These are phyloP conservation scores for Edolisoma coerulescens DNA, from an alignment of 2,113 vertebrate species.

Conservation along the genomic window DNA sequence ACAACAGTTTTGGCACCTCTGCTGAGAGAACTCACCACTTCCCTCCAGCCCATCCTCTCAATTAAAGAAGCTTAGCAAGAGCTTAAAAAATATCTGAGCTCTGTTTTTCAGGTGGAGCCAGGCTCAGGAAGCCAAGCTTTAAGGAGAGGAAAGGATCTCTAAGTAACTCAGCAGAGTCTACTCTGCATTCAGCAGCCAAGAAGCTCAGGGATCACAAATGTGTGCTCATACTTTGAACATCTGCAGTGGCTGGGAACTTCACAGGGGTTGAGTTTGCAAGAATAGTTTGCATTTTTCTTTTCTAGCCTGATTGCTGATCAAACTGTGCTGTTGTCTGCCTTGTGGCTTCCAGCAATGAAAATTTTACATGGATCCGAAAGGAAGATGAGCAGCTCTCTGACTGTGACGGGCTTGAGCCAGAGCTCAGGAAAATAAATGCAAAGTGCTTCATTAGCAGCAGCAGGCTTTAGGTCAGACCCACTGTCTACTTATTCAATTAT, in stretches of 20 bases:
- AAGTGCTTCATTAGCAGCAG: neutral
- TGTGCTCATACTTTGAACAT: neutral
- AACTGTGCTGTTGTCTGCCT: neutral
- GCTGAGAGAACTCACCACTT: neutral
- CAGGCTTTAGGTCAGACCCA: neutral
- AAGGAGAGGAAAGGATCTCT: neutral
- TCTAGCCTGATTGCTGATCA: neutral
- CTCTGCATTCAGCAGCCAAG: neutral
- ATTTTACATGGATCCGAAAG: neutral
- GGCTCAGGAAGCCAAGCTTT: neutral
- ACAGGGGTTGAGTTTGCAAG: neutral
- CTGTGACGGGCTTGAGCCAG: neutral
- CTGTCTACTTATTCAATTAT: constrained; percentile 9
- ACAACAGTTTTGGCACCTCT: neutral
- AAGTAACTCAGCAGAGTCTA: neutral
- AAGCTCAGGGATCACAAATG: neutral
- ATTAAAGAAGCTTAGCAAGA: neutral
- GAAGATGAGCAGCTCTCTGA: neutral
- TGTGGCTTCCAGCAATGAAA: neutral
- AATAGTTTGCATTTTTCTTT: neutral
- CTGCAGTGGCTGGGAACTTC: neutral
- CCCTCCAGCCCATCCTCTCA: neutral
- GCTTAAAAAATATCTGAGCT: neutral
- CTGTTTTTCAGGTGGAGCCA: neutral
- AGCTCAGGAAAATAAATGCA: neutral